A percentile compares a stretch with the other conserved stretches of the same genome.
phyloP scores from a whole-genome alignment of 2,888 invertebrate species.

The Brachyptera risi region DNA sequence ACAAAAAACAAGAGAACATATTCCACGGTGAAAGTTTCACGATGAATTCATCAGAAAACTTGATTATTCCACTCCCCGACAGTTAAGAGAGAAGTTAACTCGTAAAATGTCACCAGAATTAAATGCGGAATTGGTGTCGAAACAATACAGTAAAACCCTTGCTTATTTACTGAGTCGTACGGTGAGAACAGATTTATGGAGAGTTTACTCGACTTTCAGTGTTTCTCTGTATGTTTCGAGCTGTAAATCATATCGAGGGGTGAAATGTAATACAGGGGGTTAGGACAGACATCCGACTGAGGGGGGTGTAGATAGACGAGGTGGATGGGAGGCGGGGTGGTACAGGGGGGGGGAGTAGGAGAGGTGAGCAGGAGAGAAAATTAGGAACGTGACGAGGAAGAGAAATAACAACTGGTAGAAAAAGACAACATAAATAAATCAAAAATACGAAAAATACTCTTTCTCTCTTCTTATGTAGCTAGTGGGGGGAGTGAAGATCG shows the following conservation, averaged over 20 bases:
- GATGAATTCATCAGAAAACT: background rate
- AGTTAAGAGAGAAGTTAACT: background rate
- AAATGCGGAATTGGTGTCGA: background rate
- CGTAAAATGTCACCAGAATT: conserved; percentile 3
- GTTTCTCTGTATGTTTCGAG: conserved; percentile 19
- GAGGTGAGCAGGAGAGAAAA: conserved; percentile 10
- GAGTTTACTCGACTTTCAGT: conserved; percentile 20
- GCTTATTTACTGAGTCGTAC: background rate
- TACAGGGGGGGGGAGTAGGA: background rate
- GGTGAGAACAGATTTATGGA: conserved; percentile 23
- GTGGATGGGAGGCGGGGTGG: background rate
- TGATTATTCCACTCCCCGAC: background rate
- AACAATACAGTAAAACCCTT: background rate
- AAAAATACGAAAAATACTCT: conserved; percentile 9
- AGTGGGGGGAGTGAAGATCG: conserved; percentile 1
- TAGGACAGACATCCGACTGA: conserved; percentile 16
- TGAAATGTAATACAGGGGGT: conserved; percentile 25
- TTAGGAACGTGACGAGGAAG: conserved; percentile 27
- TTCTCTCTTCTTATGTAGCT: no score
- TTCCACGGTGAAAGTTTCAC: no score
- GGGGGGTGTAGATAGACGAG: background rate
- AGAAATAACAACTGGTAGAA: conserved; percentile 17
- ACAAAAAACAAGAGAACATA: no score
- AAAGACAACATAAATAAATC: conserved; percentile 24
- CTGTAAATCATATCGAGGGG: conserved; percentile 26